Percentiles rank a stretch among this genome's conserved stretches.
Conservation (phyloP, 2,113 vertebrate species). For the Synchiropus splendidus region DNA sequence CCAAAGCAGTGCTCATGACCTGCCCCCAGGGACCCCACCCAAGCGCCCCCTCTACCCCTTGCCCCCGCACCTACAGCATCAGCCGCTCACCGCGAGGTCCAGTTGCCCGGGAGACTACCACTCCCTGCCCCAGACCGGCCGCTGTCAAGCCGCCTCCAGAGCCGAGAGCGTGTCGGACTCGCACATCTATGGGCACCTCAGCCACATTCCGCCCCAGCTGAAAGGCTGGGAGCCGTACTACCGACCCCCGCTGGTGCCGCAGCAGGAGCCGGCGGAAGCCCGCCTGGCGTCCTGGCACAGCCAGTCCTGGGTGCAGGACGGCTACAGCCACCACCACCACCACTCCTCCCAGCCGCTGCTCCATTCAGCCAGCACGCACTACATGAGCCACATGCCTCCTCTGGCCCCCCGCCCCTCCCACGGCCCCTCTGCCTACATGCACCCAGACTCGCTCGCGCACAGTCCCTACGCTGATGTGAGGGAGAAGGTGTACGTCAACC, state of each 20-base stretch:
- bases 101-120: slow-evolving; percentile 85
- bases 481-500: slow-evolving; percentile 84
- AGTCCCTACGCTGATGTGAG: slow-evolving; percentile 70
- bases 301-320: slow-evolving; percentile 48
- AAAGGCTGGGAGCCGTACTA: slow-evolving; percentile 79
- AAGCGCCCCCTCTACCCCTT: slow-evolving; percentile 76
- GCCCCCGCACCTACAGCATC: slow-evolving; percentile 80
- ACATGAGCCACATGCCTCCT: slow-evolving; percentile 38
- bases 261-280: slow-evolving; percentile 78
- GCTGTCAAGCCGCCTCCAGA: slow-evolving; percentile 74
- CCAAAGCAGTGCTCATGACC: slow-evolving; percentile 77
- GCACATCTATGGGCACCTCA: slow-evolving; percentile 76
- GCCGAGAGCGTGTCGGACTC: slow-evolving; percentile 87
- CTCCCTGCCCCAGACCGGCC: slow-evolving; percentile 51
- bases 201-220: slow-evolving; percentile 70
- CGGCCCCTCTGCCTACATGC: slow-evolving; percentile 28
- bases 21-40: slow-evolving; percentile 74
- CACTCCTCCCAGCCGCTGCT: slow-evolving; percentile 59
- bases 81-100: slow-evolving; percentile 66
- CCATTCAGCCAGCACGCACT: slow-evolving; percentile 42
- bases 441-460: slow-evolving; percentile 62
- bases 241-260: slow-evolving; percentile 65
- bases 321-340: slow-evolving; percentile 66
- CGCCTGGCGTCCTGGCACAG: slow-evolving; percentile 76
- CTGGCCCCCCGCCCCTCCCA: slow-evolving; percentile 49